Percentiles rank a stretch among this genome's conserved stretches.
These are phyloP conservation scores for Baronia brevicornis DNA, from an alignment of 2,888 invertebrate genomes.

Conservation along the genomic window DNA sequence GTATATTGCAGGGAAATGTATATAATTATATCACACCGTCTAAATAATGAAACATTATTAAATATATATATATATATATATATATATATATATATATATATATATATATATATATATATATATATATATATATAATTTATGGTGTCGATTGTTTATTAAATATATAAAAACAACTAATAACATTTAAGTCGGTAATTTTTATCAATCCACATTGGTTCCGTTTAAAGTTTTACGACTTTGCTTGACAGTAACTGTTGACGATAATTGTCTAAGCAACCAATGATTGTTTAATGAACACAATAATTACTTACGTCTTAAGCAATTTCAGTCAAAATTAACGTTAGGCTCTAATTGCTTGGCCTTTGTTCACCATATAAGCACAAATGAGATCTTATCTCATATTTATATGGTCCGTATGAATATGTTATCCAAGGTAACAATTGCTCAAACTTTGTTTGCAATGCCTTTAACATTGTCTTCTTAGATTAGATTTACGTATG, in stretches of 20 bases:
- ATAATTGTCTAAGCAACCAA: conserved; percentile 7
- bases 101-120: too few relatives aligned
- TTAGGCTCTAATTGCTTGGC: conserved; percentile 11
- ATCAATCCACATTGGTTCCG: conserved; percentile 6
- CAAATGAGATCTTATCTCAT: conserved; percentile 11
- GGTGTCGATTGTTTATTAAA: too few relatives aligned
- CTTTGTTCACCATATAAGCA: conserved; percentile 5
- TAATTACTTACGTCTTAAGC: conserved; percentile 5
- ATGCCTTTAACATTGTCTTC: too few relatives aligned
- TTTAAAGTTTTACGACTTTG: conserved; percentile 4
- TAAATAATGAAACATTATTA: too few relatives aligned
- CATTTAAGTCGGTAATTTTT: conserved; percentile 15
- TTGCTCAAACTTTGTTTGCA: too few relatives aligned
- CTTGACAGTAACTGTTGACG: conserved; percentile 3
- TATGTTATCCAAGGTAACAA: conserved; percentile 2
- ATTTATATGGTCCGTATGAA: conserved; percentile 1
- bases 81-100: too few relatives aligned
- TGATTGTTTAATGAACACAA: conserved; percentile 7
- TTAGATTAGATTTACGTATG: too few relatives aligned
- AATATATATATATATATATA: too few relatives aligned
- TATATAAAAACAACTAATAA: too few relatives aligned
- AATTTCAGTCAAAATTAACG: conserved; percentile 11
- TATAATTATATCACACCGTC: too few relatives aligned
- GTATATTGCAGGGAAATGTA: too few relatives aligned
- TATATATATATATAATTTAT: too few relatives aligned